Conservation (phyloP, 2,113 vertebrate species). For the Lasiurus cinereus region DNA sequence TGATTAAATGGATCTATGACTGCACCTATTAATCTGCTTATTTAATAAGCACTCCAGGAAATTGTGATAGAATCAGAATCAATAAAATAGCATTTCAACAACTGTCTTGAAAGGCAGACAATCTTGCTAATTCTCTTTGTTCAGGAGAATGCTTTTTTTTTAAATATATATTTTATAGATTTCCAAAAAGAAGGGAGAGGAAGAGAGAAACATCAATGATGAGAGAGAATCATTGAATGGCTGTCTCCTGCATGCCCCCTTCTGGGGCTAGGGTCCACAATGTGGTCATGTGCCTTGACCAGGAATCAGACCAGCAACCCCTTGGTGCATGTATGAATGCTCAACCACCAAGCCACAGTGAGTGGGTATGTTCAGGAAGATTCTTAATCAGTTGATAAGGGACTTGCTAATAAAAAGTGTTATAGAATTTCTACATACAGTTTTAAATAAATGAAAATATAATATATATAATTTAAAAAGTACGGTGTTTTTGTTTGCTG, state of each 20-base stretch:
- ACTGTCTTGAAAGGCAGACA: neutral
- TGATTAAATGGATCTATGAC: neutral
- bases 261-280: too few species aligned
- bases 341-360: too few species aligned
- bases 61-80: neutral
- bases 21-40: neutral
- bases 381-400: neutral
- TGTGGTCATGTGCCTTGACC: too few species aligned
- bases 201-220: too few species aligned
- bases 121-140: neutral
- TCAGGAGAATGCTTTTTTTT: neutral
- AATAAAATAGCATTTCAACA: neutral
- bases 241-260: too few species aligned
- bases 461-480: neutral
- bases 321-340: too few species aligned
- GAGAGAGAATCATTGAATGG: too few species aligned
- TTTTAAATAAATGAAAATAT: neutral
- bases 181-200: too few species aligned
- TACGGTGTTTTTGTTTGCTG: neutral
- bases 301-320: too few species aligned
- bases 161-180: too few species aligned
- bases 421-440: neutral
- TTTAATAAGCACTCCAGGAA: slow-evolving; percentile 19
- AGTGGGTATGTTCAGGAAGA: neutral
- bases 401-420: neutral